Evolutionary conservation across 2,797 vertebrate species (phyloP).

Genomic region (Acanthurus lineatus): DNA sequence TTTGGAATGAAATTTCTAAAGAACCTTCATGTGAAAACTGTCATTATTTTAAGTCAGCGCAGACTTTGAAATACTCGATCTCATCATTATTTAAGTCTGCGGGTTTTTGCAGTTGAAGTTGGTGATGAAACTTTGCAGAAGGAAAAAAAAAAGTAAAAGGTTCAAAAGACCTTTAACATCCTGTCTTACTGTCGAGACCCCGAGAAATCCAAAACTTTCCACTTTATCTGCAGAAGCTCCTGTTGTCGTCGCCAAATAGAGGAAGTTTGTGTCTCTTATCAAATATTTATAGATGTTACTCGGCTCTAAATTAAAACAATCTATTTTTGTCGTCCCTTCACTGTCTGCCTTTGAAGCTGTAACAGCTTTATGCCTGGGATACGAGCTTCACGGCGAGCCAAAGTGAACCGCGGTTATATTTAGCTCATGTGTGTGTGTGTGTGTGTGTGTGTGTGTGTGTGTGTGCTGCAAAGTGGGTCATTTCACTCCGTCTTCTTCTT

Average conservation of each 20-base stretch:
- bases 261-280: slow-evolving; percentile 50
- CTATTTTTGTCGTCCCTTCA: slow-evolving; percentile 65
- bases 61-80: too few species aligned
- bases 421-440: slow-evolving; percentile 56
- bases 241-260: slow-evolving; percentile 1
- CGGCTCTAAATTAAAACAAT: slow-evolving; percentile 60
- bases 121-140: slow-evolving; percentile 1
- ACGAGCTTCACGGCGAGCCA: slow-evolving; percentile 41
- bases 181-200: not conserved
- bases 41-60: too few species aligned
- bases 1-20: too few species aligned
- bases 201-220: slow-evolving; percentile 24
- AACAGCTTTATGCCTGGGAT: slow-evolving; percentile 44
- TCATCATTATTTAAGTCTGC: not conserved
- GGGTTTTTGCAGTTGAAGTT: not conserved
- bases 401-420: slow-evolving; percentile 69
- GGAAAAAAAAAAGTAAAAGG: not conserved
- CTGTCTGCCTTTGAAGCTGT: slow-evolving; percentile 65
- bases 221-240: slow-evolving; percentile 15
- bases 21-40: too few species aligned
- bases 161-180: not conserved
- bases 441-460: slow-evolving; percentile 49
- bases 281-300: slow-evolving; percentile 69
- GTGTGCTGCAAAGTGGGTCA: slow-evolving; percentile 75
- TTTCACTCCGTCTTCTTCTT: slow-evolving; percentile 39